phyloP scores from a whole-genome alignment of 2,113 vertebrate genomes.

The Ranitomeya variabilis region DNA sequence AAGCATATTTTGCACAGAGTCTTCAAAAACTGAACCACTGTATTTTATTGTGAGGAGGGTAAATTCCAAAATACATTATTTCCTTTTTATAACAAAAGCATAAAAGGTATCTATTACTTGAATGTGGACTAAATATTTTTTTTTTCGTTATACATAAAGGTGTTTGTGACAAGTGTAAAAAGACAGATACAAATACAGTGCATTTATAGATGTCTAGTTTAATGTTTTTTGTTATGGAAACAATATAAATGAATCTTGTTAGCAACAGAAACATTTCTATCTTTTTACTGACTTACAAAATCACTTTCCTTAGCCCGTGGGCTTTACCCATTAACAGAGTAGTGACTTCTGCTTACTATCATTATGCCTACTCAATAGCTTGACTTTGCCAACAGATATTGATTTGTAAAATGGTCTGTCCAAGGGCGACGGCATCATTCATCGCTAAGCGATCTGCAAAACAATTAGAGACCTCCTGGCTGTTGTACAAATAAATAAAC shows the following conservation, averaged over 20 bases:
- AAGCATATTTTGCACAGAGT: constrained; percentile 1
- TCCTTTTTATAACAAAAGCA: background rate
- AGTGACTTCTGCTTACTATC: constrained; percentile 58
- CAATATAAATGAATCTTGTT: constrained; percentile 38
- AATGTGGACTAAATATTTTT: background rate
- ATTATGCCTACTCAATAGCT: constrained; percentile 58
- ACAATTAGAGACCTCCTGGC: constrained; percentile 68
- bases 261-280: constrained; percentile 54
- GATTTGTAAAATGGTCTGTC: constrained; percentile 64
- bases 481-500: constrained; percentile 61
- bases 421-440: constrained; percentile 69
- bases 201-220: constrained; percentile 24
- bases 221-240: constrained; percentile 5
- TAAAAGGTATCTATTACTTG: background rate
- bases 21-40: background rate
- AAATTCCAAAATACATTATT: background rate
- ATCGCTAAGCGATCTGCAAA: constrained; percentile 71
- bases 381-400: constrained; percentile 64
- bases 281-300: constrained; percentile 9
- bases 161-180: background rate
- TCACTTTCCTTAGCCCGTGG: constrained; percentile 33
- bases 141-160: background rate
- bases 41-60: background rate
- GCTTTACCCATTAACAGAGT: constrained; percentile 63
- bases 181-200: background rate